Conservation (phyloP, 2,797 vertebrate species). For the Acanthiza pusilla region DNA sequence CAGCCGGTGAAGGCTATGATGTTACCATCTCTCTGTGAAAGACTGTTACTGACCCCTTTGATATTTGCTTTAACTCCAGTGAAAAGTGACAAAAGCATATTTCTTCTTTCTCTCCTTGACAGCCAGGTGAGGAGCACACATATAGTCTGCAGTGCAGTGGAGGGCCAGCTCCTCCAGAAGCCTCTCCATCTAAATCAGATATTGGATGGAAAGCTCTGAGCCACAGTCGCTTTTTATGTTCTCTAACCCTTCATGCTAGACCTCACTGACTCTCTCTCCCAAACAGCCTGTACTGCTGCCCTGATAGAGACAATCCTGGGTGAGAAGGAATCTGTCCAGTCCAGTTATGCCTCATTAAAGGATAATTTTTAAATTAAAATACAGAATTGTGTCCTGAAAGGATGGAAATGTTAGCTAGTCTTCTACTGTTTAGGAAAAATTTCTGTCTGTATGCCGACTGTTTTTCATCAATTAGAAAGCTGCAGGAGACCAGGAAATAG, state of each 20-base stretch:
- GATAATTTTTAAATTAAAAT: background rate
- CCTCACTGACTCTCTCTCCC: background rate
- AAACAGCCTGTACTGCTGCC: background rate
- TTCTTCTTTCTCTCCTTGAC: background rate
- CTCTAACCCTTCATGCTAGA: background rate
- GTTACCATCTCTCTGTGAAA: background rate
- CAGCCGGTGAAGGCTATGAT: constrained; percentile 14
- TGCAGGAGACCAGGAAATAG: background rate
- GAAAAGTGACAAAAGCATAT: constrained; percentile 8
- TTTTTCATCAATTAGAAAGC: background rate
- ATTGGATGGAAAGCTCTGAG: background rate
- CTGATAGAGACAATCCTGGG: background rate
- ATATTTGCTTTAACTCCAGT: background rate
- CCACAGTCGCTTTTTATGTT: background rate
- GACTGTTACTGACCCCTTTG: background rate
- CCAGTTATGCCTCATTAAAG: background rate
- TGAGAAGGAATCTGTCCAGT: background rate
- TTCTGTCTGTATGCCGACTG: background rate
- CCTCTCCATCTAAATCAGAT: background rate
- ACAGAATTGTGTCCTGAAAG: background rate
- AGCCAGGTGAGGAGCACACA: background rate
- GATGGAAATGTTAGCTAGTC: background rate
- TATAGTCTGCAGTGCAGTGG: background rate
- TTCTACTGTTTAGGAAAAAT: background rate
- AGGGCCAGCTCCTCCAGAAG: background rate